A percentile compares a stretch with the other conserved stretches of the same genome.
phyloP scores from a whole-genome alignment of 2,888 invertebrate species.

The Drosophila austrosaltans region DNA sequence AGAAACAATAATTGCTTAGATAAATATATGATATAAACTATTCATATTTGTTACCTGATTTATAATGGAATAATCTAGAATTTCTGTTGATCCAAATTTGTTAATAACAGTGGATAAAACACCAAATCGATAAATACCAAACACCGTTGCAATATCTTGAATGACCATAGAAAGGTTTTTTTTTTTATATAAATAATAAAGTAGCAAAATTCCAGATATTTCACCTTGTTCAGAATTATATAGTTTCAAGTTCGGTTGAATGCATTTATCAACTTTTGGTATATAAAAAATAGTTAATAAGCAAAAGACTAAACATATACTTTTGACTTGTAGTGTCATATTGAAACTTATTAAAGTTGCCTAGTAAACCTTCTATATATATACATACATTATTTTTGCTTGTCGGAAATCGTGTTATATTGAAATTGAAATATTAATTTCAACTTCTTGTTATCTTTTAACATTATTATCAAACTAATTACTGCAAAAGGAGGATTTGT shows the following conservation, averaged over 20 bases:
- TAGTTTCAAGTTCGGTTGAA: not conserved
- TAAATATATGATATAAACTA: not conserved
- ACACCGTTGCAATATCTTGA: not conserved
- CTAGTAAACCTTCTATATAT: not conserved
- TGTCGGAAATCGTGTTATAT: not conserved
- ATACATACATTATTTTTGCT: not conserved
- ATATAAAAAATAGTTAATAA: not conserved
- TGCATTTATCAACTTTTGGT: not conserved
- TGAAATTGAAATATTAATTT: not conserved
- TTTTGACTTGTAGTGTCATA: not conserved
- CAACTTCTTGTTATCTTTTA: too few relatives aligned
- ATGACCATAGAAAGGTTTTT: not conserved
- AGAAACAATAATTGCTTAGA: not conserved
- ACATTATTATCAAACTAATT: too few relatives aligned
- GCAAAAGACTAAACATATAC: not conserved
- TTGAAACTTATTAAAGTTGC: not conserved
- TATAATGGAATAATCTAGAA: not conserved
- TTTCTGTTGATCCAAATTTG: not conserved
- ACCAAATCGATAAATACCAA: not conserved
- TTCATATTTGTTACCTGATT: not conserved
- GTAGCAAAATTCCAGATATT: not conserved
- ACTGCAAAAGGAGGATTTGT: not conserved
- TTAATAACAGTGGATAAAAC: not conserved
- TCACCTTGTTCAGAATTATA: not conserved
- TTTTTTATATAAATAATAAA: not conserved